Evolutionary conservation across 2,113 vertebrate species (phyloP).

Genomic region (Pogona vitticeps): DNA sequence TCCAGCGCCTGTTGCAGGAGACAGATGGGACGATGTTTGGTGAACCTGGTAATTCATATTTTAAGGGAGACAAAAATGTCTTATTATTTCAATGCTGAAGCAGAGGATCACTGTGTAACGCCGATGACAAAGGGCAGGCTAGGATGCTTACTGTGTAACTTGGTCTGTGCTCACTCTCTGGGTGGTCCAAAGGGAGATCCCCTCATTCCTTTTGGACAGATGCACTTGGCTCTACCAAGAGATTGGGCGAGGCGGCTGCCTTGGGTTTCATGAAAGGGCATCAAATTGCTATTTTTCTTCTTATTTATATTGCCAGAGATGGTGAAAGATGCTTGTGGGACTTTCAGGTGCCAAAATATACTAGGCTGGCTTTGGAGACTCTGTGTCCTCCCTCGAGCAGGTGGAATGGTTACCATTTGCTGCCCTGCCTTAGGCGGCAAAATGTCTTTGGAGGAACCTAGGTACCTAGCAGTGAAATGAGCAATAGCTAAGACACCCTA

Average conservation of each 20-base stretch:
- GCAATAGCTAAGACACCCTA: background rate
- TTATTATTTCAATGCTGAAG: rapidly evolving
- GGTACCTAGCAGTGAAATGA: background rate
- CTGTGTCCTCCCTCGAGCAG: too few relatives aligned
- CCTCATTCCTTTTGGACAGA: too few relatives aligned
- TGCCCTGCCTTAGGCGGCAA: too few relatives aligned
- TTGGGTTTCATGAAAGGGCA: too few relatives aligned
- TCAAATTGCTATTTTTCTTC: too few relatives aligned
- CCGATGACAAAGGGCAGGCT: background rate
- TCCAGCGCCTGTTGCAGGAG: constrained; percentile 29
- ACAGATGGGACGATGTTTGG: background rate
- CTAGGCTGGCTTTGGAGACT: too few relatives aligned
- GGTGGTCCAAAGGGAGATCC: background rate
- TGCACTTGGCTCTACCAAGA: too few relatives aligned
- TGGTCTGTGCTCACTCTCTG: background rate
- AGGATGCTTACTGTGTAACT: background rate
- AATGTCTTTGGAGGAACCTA: too few relatives aligned
- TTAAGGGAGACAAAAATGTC: background rate
- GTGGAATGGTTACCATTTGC: too few relatives aligned
- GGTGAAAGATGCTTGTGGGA: too few relatives aligned
- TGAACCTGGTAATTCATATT: background rate
- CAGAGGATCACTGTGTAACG: background rate
- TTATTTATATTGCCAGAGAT: too few relatives aligned
- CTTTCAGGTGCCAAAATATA: background rate
- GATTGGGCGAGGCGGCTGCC: too few relatives aligned